Percentiles rank a stretch among this genome's conserved stretches.
Conservation (phyloP, 2,113 vertebrate genomes). For the Spizaetus ornatus region DNA sequence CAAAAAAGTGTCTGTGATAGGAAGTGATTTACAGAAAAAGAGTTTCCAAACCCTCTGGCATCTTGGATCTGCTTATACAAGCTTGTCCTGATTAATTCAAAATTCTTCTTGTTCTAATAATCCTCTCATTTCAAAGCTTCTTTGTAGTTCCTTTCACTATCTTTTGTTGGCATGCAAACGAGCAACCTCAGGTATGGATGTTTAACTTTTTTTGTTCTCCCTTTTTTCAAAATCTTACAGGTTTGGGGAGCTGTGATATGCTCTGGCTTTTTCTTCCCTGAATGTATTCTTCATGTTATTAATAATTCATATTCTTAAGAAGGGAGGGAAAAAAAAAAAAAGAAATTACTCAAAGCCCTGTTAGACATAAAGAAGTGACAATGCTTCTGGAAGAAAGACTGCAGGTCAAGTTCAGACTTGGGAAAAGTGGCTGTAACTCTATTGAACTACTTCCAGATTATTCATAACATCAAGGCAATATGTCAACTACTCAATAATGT, state of each 20-base stretch:
- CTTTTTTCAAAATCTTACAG: not conserved
- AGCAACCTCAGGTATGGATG: slow-evolving; percentile 10
- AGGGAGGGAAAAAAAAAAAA: not conserved
- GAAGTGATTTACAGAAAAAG: slow-evolving; percentile 42
- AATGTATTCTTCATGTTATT: slow-evolving; percentile 13
- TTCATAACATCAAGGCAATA: slow-evolving; percentile 29
- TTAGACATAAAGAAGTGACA: slow-evolving; percentile 24
- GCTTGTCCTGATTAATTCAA: slow-evolving; percentile 45
- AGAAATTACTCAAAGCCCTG: not conserved
- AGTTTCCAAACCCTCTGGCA: slow-evolving; percentile 25
- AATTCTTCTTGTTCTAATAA: slow-evolving; percentile 49
- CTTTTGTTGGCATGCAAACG: slow-evolving; percentile 34
- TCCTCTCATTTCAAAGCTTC: slow-evolving; percentile 44
- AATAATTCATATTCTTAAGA: slow-evolving; percentile 47
- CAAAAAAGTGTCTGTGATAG: not conserved
- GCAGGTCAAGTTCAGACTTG: slow-evolving; percentile 36
- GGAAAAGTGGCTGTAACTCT: not conserved
- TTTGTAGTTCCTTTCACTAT: slow-evolving; percentile 38
- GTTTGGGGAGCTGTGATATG: not conserved
- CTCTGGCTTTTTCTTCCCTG: not conserved
- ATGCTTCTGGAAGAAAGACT: not conserved
- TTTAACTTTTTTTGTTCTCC: slow-evolving; percentile 26
- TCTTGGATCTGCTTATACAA: slow-evolving; percentile 31
- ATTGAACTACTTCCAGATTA: slow-evolving; percentile 33
- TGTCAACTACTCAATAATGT: slow-evolving; percentile 46